Evolutionary conservation across 2,797 vertebrate genomes (phyloP).

Genomic region (Loriculus beryllinus): DNA sequence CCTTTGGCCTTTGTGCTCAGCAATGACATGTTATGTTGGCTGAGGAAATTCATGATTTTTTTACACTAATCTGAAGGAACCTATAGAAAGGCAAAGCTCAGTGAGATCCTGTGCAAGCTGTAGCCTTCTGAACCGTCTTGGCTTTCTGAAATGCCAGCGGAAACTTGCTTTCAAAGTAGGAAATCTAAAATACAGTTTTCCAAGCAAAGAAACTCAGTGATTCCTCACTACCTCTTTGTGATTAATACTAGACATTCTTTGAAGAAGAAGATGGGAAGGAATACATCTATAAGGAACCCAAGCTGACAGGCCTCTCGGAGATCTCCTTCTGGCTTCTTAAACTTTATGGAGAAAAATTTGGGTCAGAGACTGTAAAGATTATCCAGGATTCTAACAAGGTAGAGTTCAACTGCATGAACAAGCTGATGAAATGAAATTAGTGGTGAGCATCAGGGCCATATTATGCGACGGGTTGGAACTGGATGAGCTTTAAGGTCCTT

Average conservation of each 20-base stretch:
- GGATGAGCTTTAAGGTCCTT: not conserved
- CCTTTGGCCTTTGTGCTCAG: not conserved
- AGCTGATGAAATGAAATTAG: not conserved
- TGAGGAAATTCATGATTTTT: not conserved
- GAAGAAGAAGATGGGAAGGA: slow-evolving; percentile 98
- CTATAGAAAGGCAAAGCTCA: not conserved
- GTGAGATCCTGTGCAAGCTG: not conserved
- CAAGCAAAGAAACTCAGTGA: not conserved
- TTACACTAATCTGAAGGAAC: not conserved
- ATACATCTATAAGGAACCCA: slow-evolving; percentile 97
- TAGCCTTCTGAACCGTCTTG: not conserved
- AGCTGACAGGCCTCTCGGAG: slow-evolving; percentile 93
- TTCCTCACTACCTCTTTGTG: not conserved
- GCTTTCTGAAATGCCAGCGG: not conserved
- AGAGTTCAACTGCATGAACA: not conserved
- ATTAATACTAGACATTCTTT: slow-evolving; percentile 84
- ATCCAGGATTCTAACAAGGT: slow-evolving; percentile 99
- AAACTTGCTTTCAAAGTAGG: not conserved
- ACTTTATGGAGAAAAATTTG: slow-evolving; percentile 96
- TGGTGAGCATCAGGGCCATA: not conserved
- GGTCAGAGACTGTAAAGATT: slow-evolving; percentile 90
- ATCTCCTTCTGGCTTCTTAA: slow-evolving; percentile 92
- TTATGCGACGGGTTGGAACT: not conserved
- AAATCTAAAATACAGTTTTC: not conserved
- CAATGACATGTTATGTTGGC: not conserved